Base-by-base conservation (phyloP, 2,113 vertebrate species). In the Gambusia holbrooki region DNA sequence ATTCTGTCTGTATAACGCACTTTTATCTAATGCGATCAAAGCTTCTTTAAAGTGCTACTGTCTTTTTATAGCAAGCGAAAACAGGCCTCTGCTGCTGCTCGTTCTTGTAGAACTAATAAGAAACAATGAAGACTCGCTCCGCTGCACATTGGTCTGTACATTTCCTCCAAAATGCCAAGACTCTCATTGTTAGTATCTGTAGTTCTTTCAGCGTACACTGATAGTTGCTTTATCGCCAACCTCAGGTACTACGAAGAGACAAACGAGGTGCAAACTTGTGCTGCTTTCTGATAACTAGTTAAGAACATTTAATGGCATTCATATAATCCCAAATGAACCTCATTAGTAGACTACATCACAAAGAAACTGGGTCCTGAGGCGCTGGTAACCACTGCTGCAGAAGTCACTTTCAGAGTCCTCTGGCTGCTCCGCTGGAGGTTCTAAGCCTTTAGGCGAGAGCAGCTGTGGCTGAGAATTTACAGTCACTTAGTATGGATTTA, bases 91-190 rank as follows among this genome's bases (percentile, higher is more conserved):
- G 40, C 84, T 86, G 42, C 76, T 42, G 79, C 40, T 74, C 61
- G 3, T 80, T 74, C 69, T 81, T 64, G 73, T 81, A 74, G 70
- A 86, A 78, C 78, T 84, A 88, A 88, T 77, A 81, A 80, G 77
- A 48, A 79, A 72, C 80, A 78, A 79, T 80, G 77, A 87, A 66
- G 76, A 83, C 60, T 82, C 12, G 70, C 83, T 90, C 81, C 68
- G 72, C 67, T 79, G 80, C 22, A 86, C 84, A 79, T 35, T 63
- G 65, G 69, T 77, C 73, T 65, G 73, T 45, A 30, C 70, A 75
- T 64, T 73, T 78, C 77, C 65, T 85, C 48, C 58, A 37, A 84
- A 37, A 69, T 73, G 25, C 48, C 40, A n/a, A 12, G 3, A 68
- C 66, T 33, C 66, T 51, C 60, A 35, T 22, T 87, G 54, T 54